A percentile compares a stretch with the other conserved stretches of the same genome.
phyloP scores from a whole-genome alignment of 2,888 invertebrate genomes.

The Neelides folsomi region DNA sequence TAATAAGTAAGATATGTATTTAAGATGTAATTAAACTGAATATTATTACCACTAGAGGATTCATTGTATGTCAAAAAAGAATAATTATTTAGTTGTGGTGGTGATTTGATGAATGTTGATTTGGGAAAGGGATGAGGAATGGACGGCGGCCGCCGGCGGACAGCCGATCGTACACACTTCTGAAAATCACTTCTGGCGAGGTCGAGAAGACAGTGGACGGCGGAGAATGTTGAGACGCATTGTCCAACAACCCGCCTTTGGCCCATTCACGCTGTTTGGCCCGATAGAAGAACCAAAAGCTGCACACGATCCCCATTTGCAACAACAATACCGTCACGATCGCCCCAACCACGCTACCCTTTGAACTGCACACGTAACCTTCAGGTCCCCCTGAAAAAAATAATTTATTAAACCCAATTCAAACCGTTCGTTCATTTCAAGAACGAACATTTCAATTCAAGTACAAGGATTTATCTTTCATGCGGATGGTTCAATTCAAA shows the following conservation, averaged over 20 bases:
- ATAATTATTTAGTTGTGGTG: conserved; percentile 4
- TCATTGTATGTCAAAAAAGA: background rate
- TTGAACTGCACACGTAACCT: conserved; percentile 35
- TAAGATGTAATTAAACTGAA: too few relatives aligned
- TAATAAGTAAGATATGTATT: too few relatives aligned
- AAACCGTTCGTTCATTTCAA: too few relatives aligned
- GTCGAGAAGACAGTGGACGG: conserved; percentile 26
- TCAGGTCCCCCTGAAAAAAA: conserved; percentile 9
- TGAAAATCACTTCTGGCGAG: conserved; percentile 36
- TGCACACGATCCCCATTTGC: conserved; percentile 34
- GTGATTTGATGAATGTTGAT: conserved; percentile 25
- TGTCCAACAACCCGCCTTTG: conserved; percentile 28
- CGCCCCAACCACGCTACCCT: conserved; percentile 36
- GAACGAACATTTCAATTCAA: too few relatives aligned
- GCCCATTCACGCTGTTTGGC: conserved; percentile 36
- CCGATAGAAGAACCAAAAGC: conserved; percentile 36
- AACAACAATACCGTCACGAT: conserved; percentile 35
- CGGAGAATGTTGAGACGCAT: conserved; percentile 15
- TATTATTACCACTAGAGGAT: too few relatives aligned
- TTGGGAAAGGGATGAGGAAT: conserved; percentile 33
- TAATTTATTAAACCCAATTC: background rate
- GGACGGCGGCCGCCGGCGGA: conserved; percentile 33
- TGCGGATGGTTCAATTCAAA: too few relatives aligned
- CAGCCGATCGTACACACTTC: conserved; percentile 35
- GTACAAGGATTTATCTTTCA: too few relatives aligned